Conservation (phyloP, 2,113 vertebrate species). For the Podocnemis expansa region DNA sequence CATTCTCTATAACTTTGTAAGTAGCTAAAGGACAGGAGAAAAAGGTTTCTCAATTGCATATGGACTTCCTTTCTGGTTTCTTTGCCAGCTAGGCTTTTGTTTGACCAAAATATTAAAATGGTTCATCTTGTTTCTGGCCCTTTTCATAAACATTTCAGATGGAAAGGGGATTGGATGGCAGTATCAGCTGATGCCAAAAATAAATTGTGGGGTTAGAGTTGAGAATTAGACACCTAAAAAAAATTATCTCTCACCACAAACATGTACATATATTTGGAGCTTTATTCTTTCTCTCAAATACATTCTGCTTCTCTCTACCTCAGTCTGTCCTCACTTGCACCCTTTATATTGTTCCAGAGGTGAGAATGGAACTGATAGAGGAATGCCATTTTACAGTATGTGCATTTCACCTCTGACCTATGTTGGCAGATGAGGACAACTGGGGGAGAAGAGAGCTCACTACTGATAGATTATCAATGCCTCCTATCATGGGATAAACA, state of each 20-base stretch:
- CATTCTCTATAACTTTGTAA: neutral
- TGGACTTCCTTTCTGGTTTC: fast-evolving
- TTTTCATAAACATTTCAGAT: neutral
- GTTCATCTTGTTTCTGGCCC: neutral
- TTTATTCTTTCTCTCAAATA: neutral
- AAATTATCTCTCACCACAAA: neutral
- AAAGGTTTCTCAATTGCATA: fast-evolving
- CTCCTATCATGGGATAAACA: too few relatives aligned
- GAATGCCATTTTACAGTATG: neutral
- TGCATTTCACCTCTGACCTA: neutral
- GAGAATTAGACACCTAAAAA: neutral
- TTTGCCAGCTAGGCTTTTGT: neutral
- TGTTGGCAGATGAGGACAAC: neutral
- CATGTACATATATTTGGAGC: neutral
- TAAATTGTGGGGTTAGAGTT: neutral
- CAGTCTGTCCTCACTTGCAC: neutral
- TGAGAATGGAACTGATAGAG: neutral
- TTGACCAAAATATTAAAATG: neutral
- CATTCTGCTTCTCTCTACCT: neutral
- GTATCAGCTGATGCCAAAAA: neutral
- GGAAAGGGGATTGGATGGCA: neutral
- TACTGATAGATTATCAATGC: neutral
- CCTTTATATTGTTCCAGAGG: neutral
- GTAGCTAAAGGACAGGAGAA: neutral
- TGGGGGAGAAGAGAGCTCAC: neutral